These are phyloP conservation scores for Neelides sp. DNA, from an alignment of 1,140 invertebrate genomes.

Conservation along the genomic window DNA sequence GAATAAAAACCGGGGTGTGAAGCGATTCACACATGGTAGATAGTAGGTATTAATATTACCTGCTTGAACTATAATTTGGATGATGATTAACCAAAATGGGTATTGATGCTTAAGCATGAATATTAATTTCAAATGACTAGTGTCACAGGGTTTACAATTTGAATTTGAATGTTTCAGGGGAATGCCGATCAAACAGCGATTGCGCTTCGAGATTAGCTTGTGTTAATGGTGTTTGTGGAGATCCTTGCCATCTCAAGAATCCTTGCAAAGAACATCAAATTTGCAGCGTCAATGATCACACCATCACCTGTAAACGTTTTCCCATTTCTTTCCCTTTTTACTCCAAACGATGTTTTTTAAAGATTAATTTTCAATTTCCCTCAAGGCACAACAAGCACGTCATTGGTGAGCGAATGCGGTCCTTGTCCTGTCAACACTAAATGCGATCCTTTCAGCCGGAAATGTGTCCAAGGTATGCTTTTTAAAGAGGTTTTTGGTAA, in stretches of 20 bases:
- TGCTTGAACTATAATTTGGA: not conserved
- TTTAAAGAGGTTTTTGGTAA: conserved; percentile 4
- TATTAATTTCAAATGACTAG: not conserved
- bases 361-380: not conserved
- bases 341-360: conserved; percentile 7
- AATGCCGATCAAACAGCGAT: conserved; percentile 53
- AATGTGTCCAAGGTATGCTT: conserved; percentile 5
- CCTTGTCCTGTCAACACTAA: conserved; percentile 1
- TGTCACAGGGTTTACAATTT: not conserved
- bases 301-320: conserved; percentile 14
- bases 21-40: not conserved
- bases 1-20: conserved; percentile 4
- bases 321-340: too few species aligned
- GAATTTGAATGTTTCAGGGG: conserved; percentile 28
- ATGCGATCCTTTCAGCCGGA: conserved; percentile 1
- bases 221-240: conserved; percentile 47
- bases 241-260: conserved; percentile 42
- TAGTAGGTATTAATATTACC: not conserved
- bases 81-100: not conserved
- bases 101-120: not conserved
- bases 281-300: conserved; percentile 18
- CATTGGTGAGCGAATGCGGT: not conserved
- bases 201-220: conserved; percentile 49
- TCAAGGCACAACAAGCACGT: not conserved
- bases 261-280: conserved; percentile 13